phyloP scores from a whole-genome alignment of 2,888 invertebrate genomes.

The Aplocera efformata region DNA sequence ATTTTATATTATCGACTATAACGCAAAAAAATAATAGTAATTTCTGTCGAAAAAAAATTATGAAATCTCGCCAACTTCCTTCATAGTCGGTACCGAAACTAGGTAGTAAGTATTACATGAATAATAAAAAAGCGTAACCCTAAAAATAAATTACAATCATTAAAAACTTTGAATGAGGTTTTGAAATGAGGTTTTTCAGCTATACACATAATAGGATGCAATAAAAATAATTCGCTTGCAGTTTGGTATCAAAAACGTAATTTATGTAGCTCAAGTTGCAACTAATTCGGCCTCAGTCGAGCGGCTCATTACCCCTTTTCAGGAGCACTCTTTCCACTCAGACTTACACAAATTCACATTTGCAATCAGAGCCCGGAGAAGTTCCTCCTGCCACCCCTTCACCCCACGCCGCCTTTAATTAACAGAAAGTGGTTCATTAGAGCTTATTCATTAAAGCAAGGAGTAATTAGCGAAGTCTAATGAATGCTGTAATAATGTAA shows the following conservation, averaged over 20 bases:
- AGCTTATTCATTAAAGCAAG: slow-evolving; percentile 94
- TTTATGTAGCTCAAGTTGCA: slow-evolving; percentile 58
- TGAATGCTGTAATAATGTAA: slow-evolving; percentile 90
- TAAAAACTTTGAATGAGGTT: too few species aligned
- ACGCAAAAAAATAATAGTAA: too few species aligned
- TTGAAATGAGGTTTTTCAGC: too few species aligned
- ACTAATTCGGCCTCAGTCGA: slow-evolving; percentile 68
- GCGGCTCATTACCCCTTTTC: slow-evolving; percentile 79
- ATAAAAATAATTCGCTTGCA: slow-evolving; percentile 14
- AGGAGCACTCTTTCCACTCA: slow-evolving; percentile 75
- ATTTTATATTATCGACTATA: too few species aligned
- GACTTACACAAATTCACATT: slow-evolving; percentile 81
- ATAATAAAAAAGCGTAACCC: too few species aligned
- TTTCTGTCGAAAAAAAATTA: too few species aligned
- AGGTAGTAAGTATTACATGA: too few species aligned
- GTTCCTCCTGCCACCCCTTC: slow-evolving; percentile 58
- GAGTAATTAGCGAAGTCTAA: slow-evolving; percentile 94
- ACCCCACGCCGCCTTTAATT: slow-evolving; percentile 87
- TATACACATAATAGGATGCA: not conserved
- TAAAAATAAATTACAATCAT: too few species aligned
- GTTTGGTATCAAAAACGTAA: slow-evolving; percentile 33
- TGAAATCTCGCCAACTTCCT: too few species aligned
- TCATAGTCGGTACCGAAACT: too few species aligned
- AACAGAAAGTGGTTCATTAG: slow-evolving; percentile 95
- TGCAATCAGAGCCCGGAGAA: slow-evolving; percentile 79